Conservation (phyloP, 2,888 invertebrate species). For the Lasioglossum villosulum region DNA sequence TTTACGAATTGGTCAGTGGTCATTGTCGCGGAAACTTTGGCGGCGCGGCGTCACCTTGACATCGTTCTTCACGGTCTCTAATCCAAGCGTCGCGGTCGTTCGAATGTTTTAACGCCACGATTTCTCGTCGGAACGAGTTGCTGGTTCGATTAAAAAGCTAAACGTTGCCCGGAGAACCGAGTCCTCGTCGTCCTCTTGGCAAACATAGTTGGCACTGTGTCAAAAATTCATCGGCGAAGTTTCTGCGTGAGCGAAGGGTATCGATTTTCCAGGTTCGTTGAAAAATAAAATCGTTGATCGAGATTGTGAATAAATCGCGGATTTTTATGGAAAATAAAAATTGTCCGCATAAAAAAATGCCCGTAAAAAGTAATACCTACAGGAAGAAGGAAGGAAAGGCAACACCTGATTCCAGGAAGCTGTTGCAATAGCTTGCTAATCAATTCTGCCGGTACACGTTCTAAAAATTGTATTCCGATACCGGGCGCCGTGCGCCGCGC, state of each 20-base stretch:
- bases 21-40: background rate
- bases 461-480: background rate
- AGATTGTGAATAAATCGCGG: too few species aligned
- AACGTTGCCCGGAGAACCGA: slow-evolving; percentile 13
- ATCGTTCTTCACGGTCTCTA: background rate
- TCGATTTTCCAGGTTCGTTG: background rate
- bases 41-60: background rate
- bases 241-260: background rate
- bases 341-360: too few species aligned
- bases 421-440: background rate
- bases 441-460: background rate
- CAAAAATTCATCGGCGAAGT: slow-evolving; percentile 37
- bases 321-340: too few species aligned
- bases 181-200: slow-evolving; percentile 43
- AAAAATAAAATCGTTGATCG: slow-evolving; percentile 43
- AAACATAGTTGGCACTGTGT: slow-evolving; percentile 48
- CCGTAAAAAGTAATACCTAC: background rate
- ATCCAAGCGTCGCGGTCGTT: background rate
- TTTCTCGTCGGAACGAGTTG: background rate
- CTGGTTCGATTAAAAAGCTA: slow-evolving; percentile 32
- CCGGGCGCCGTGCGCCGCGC: background rate
- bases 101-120: background rate
- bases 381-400: background rate
- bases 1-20: background rate
- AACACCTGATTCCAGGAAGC: background rate